Evolutionary conservation across 2,888 invertebrate species (phyloP).

Genomic region (Trachelus iudaicus): DNA sequence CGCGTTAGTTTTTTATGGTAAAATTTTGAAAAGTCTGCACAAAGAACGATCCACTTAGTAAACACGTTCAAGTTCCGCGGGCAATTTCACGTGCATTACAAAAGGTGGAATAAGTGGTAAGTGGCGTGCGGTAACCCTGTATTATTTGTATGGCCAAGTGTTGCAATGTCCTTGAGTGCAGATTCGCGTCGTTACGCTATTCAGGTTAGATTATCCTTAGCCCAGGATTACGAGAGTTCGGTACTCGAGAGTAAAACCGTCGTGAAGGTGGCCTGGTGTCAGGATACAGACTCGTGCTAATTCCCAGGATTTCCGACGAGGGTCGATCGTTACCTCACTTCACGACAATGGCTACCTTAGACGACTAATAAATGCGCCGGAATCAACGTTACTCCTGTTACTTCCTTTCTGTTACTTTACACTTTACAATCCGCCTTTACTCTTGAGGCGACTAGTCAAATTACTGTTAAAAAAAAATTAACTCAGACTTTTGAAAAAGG

Average conservation of each 20-base stretch:
- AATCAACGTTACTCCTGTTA: not conserved
- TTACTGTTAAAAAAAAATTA: not conserved
- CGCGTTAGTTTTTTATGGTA: not conserved
- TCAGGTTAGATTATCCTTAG: constrained; percentile 57
- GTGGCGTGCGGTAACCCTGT: not conserved
- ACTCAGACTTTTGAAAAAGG: too few relatives aligned
- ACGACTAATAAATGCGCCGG: constrained; percentile 28
- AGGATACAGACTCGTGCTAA: constrained; percentile 41
- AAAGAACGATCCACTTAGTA: not conserved
- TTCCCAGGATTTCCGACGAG: constrained; percentile 36
- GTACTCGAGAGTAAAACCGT: constrained; percentile 14
- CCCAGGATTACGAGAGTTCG: constrained; percentile 42
- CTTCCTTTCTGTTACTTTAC: not conserved
- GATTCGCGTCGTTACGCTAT: constrained; percentile 50
- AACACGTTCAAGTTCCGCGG: not conserved
- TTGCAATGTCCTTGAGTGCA: constrained; percentile 42
- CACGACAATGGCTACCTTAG: constrained; percentile 6
- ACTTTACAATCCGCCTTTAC: not conserved
- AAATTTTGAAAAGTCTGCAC: not conserved
- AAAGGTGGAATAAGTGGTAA: not conserved
- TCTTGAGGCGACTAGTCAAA: not conserved
- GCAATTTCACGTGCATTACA: not conserved
- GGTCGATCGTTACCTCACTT: constrained; percentile 7
- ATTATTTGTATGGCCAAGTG: not conserved
- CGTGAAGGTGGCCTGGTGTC: constrained; percentile 36